A percentile compares a stretch with the other conserved stretches of the same genome.
These are phyloP conservation scores for Odontocerum albicorne DNA, from an alignment of 2,888 invertebrate species.

Conservation along the genomic window DNA sequence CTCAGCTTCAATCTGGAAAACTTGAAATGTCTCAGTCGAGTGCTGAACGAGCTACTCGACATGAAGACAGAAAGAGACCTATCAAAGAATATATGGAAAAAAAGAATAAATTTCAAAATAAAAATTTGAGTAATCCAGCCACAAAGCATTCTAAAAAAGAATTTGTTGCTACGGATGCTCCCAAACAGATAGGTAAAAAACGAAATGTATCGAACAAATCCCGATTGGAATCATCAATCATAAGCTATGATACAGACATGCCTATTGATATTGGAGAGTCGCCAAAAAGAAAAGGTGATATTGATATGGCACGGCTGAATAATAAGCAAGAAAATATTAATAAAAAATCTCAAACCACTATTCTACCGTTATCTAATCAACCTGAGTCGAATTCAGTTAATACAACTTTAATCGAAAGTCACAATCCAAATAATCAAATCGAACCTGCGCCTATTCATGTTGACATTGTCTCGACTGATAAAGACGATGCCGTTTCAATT, in stretches of 20 bases:
- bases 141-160: constrained; percentile 16
- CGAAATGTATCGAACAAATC: constrained; percentile 36
- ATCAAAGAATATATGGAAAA: constrained; percentile 23
- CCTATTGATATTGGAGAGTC: constrained; percentile 28
- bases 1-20: constrained; percentile 8
- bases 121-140: constrained; percentile 22
- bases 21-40: constrained; percentile 41
- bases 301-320: background rate
- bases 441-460: too few relatives aligned
- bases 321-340: background rate
- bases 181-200: constrained; percentile 31
- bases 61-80: constrained; percentile 28
- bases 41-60: constrained; percentile 34
- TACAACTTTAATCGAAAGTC: too few relatives aligned
- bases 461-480: too few relatives aligned
- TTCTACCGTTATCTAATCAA: background rate
- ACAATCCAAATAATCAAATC: too few relatives aligned
- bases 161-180: constrained; percentile 27
- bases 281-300: constrained; percentile 15
- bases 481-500: constrained; percentile 30
- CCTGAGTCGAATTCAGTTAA: too few relatives aligned
- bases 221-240: constrained; percentile 21
- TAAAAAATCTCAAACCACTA: constrained; percentile 10
- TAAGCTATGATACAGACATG: constrained; percentile 19
- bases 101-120: constrained; percentile 21